A percentile compares a stretch with the other conserved stretches of the same genome.
Evolutionary conservation across 2,888 invertebrate genomes (phyloP).

Genomic region (Enchytraeus crypticus): DNA sequence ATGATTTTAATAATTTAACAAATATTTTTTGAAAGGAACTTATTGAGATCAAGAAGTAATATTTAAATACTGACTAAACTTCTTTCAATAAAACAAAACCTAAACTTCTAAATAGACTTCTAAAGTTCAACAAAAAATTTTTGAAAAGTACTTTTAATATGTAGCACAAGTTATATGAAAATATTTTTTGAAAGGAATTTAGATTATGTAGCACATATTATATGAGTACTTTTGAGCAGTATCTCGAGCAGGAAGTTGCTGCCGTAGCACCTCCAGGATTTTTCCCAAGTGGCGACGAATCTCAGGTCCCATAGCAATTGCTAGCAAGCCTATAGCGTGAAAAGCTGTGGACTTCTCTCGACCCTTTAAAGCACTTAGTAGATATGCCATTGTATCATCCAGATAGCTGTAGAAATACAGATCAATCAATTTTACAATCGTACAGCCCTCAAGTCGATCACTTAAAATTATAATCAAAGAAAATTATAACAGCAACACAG

Average conservation of each 20-base stretch:
- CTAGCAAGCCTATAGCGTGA: conserved; percentile 78
- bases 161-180: too few relatives aligned
- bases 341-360: conserved; percentile 77
- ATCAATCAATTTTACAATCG: not conserved
- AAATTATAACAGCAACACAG: too few relatives aligned
- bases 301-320: conserved; percentile 69
- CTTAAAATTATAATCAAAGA: not conserved
- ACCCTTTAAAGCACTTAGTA: conserved; percentile 60
- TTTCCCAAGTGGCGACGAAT: conserved; percentile 70
- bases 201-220: too few relatives aligned
- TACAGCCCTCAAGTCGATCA: not conserved
- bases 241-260: conserved; percentile 58
- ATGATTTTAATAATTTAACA: too few relatives aligned
- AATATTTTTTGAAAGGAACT: too few relatives aligned
- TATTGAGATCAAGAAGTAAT: too few relatives aligned
- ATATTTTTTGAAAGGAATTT: too few relatives aligned
- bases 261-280: conserved; percentile 75
- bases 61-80: too few relatives aligned
- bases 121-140: too few relatives aligned
- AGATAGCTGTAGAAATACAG: conserved; percentile 35
- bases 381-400: conserved; percentile 60
- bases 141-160: too few relatives aligned
- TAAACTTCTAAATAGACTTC: not conserved
- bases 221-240: conserved; percentile 13
- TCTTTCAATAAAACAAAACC: too few relatives aligned